Conservation (phyloP, 2,888 invertebrate species). For the Heliconius erato region DNA sequence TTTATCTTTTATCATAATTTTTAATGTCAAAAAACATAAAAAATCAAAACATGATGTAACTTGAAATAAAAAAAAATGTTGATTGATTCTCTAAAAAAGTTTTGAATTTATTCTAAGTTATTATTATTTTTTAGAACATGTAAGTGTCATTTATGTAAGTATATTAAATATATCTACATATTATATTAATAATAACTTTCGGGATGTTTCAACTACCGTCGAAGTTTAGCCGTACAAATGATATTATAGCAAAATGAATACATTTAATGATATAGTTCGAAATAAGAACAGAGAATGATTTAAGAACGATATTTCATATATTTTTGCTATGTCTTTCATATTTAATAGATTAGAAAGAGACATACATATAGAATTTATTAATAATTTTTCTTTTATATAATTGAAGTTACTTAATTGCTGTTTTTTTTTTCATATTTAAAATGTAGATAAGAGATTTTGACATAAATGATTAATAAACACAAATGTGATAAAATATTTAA, state of each 20-base stretch:
- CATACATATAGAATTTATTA: background rate
- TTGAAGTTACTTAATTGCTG: background rate
- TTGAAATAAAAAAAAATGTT: background rate
- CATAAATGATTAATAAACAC: background rate
- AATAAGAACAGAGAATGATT: slow-evolving; percentile 29
- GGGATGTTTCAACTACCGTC: background rate
- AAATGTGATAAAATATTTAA: background rate
- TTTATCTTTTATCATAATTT: background rate
- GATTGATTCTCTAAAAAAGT: background rate
- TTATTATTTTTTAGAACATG: background rate
- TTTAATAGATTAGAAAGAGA: background rate
- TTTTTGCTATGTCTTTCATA: background rate
- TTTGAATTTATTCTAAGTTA: background rate
- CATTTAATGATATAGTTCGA: slow-evolving; percentile 7
- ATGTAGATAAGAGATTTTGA: background rate
- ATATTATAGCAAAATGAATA: slow-evolving; percentile 32
- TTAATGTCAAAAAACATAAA: background rate
- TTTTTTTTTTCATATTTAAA: background rate
- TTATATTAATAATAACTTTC: background rate
- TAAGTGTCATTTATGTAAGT: background rate
- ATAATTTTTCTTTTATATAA: background rate
- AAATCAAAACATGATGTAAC: background rate
- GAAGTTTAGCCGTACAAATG: slow-evolving; percentile 27
- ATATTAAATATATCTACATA: background rate
- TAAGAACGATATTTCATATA: background rate